These are phyloP conservation scores for Plusia festucae DNA, from an alignment of 2,888 invertebrate species.

Conservation along the genomic window DNA sequence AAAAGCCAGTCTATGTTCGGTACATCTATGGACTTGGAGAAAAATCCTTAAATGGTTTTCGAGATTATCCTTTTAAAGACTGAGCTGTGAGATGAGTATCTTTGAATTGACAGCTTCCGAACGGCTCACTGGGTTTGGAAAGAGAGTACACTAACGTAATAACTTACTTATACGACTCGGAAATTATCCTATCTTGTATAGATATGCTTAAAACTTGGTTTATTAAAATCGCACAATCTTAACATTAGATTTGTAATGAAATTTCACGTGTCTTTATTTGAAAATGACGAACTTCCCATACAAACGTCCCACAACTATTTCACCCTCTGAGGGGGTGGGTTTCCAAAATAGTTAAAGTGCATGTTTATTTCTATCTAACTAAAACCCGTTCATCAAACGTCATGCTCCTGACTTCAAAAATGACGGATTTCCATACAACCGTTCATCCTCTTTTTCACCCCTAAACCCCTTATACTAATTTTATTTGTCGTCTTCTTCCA, in stretches of 20 bases:
- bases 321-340: too few species aligned
- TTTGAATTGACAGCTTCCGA: background rate
- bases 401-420: too few species aligned
- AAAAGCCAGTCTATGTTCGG: background rate
- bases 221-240: background rate
- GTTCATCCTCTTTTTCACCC: too few species aligned
- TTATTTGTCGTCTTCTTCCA: too few species aligned
- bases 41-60: background rate
- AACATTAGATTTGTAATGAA: background rate
- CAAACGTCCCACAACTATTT: too few species aligned
- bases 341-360: too few species aligned
- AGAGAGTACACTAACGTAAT: background rate
- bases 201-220: background rate
- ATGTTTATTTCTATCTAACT: too few species aligned
- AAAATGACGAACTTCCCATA: too few species aligned
- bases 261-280: too few species aligned
- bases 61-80: constrained; percentile 2
- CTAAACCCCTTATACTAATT: too few species aligned
- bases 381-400: too few species aligned
- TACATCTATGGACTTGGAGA: background rate
- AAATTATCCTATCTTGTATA: background rate
- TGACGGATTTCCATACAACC: too few species aligned
- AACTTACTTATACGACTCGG: background rate
- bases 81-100: background rate
- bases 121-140: background rate